Evolutionary conservation across 2,113 vertebrate species (phyloP).

Genomic region (Prunella himalayana): DNA sequence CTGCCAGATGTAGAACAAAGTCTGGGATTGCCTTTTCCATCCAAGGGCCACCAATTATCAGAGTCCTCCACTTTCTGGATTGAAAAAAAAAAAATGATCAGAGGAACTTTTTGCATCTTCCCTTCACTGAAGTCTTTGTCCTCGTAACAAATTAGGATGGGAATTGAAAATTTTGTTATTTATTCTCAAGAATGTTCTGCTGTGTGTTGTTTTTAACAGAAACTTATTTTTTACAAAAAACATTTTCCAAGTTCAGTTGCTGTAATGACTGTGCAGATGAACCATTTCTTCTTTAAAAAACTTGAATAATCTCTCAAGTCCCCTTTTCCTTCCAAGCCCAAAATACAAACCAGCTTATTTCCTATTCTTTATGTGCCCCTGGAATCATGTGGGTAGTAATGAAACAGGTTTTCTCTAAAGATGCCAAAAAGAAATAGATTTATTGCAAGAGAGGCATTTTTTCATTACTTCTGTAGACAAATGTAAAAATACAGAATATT

Average conservation of each 20-base stretch:
- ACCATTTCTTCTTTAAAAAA: neutral
- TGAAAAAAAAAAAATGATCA: neutral
- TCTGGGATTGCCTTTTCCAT: neutral
- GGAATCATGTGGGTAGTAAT: neutral
- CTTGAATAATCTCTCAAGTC: neutral
- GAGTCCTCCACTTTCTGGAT: neutral
- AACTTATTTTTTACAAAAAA: neutral
- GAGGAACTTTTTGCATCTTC: neutral
- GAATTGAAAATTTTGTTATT: neutral
- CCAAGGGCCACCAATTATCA: neutral
- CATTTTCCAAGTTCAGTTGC: neutral
- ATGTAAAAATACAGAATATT: neutral
- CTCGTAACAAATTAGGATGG: accelerated
- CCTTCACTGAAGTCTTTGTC: neutral
- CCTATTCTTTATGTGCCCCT: neutral
- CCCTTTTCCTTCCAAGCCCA: neutral
- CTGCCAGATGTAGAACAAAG: no score
- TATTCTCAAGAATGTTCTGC: neutral
- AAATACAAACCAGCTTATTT: slow-evolving; percentile 1
- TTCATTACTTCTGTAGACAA: neutral
- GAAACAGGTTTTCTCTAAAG: neutral
- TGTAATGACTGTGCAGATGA: neutral
- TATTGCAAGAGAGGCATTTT: neutral
- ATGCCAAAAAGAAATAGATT: neutral
- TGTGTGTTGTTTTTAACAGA: neutral